phyloP scores from a whole-genome alignment of 2,113 vertebrate genomes.

The Percopsis transmontana region DNA sequence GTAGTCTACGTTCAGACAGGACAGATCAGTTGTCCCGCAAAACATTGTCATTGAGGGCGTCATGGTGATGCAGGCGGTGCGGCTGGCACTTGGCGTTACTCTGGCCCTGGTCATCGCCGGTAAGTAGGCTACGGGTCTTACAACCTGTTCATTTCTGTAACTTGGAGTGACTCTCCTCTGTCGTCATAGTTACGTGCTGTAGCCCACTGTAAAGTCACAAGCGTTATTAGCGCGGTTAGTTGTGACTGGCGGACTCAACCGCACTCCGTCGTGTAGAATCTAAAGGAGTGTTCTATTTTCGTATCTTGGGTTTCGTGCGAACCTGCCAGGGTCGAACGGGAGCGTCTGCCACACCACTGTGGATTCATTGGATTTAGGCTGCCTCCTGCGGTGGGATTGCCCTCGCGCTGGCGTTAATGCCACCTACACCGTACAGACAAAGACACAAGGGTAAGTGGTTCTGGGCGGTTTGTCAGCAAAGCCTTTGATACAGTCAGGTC shows the following conservation, averaged over 20 bases:
- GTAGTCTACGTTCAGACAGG: too few relatives aligned
- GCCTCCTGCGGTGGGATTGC: constrained; percentile 74
- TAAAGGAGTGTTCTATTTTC: constrained; percentile 45
- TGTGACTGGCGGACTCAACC: constrained; percentile 45
- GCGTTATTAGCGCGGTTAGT: constrained; percentile 39
- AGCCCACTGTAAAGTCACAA: too few relatives aligned
- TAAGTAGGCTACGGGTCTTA: too few relatives aligned
- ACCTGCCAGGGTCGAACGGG: constrained; percentile 55
- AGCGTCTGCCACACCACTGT: constrained; percentile 59
- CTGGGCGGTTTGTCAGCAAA: background rate
- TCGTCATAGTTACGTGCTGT: too few relatives aligned
- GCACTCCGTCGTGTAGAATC: constrained; percentile 30
- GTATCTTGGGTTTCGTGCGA: constrained; percentile 42
- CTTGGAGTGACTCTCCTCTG: background rate
- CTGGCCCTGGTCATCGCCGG: constrained; percentile 39
- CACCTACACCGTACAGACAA: constrained; percentile 73
- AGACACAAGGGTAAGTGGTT: constrained; percentile 62
- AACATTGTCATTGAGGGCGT: constrained; percentile 10
- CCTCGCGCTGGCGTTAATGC: constrained; percentile 56
- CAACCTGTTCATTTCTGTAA: background rate
- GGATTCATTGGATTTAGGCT: constrained; percentile 68
- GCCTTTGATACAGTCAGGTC: too few relatives aligned
- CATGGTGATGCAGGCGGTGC: constrained; percentile 31
- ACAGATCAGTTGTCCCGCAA: background rate
- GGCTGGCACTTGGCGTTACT: constrained; percentile 5